Conservation (phyloP, 1,140 invertebrate genomes). For the Drosophila busckii region DNA sequence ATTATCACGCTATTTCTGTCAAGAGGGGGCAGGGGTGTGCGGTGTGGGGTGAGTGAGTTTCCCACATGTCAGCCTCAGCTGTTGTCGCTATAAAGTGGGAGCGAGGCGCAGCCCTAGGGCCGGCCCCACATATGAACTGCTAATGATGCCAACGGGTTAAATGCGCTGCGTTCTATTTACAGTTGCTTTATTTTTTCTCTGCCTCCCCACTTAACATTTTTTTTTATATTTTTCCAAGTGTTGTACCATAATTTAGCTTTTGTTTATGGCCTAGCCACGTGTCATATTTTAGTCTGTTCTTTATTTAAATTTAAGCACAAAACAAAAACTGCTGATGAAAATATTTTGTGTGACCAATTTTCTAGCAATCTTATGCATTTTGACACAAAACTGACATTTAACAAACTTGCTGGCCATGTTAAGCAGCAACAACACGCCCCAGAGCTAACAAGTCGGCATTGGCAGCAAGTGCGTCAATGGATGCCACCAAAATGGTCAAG, state of each 20-base stretch:
- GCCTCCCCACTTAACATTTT: conserved; percentile 4
- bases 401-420: conserved; percentile 63
- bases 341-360: conserved; percentile 51
- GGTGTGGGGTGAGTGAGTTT: not conserved
- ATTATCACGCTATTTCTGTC: conserved; percentile 75
- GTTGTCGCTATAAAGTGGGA: not conserved
- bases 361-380: conserved; percentile 50
- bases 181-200: conserved; percentile 21
- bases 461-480: conserved; percentile 32
- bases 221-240: conserved; percentile 45
- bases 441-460: conserved; percentile 34
- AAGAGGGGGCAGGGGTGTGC: not conserved
- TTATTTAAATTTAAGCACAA: conserved; percentile 45
- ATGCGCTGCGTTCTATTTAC: conserved; percentile 59
- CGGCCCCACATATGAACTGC: conserved; percentile 48
- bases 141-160: conserved; percentile 75
- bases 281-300: conserved; percentile 59
- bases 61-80: conserved; percentile 47
- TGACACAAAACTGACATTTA: conserved; percentile 75
- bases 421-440: conserved; percentile 48
- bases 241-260: conserved; percentile 64
- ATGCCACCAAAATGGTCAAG: conserved; percentile 53
- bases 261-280: conserved; percentile 64
- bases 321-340: conserved; percentile 40
- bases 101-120: not conserved